Conservation (phyloP, 2,797 vertebrate species). For the Sibirionetta formosa region DNA sequence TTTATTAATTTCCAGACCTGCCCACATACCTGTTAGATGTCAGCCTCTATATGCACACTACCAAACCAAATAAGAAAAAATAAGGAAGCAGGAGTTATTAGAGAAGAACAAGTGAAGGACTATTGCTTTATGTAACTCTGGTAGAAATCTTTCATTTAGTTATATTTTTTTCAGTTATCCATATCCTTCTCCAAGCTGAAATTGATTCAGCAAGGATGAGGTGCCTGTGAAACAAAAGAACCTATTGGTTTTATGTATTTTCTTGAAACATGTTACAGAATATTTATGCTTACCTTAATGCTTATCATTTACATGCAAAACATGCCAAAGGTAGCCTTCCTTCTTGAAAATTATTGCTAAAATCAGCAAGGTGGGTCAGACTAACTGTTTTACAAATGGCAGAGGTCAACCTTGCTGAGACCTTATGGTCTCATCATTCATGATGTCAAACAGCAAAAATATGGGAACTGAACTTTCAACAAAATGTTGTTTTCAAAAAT, state of each 20-base stretch:
- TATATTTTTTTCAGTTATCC: background rate
- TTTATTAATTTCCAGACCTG: background rate
- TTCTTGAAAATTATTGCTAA: background rate
- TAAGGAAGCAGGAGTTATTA: background rate
- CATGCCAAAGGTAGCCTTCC: background rate
- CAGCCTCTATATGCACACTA: background rate
- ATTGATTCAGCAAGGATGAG: background rate
- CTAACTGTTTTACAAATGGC: background rate
- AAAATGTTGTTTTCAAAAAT: background rate
- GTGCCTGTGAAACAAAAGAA: background rate
- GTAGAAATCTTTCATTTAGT: background rate
- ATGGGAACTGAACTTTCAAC: background rate
- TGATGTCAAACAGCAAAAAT: background rate
- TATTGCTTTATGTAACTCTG: background rate
- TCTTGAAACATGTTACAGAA: background rate
- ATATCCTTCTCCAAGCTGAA: background rate
- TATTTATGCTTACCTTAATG: background rate
- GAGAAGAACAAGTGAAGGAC: background rate
- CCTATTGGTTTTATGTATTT: rapidly evolving
- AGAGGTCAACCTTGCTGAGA: background rate
- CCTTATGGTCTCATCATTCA: background rate
- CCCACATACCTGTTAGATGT: background rate
- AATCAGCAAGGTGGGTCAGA: background rate
- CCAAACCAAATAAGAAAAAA: background rate
- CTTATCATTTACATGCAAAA: background rate